Base-by-base conservation (phyloP, 2,113 vertebrate species). In the Arenaria interpres region DNA sequence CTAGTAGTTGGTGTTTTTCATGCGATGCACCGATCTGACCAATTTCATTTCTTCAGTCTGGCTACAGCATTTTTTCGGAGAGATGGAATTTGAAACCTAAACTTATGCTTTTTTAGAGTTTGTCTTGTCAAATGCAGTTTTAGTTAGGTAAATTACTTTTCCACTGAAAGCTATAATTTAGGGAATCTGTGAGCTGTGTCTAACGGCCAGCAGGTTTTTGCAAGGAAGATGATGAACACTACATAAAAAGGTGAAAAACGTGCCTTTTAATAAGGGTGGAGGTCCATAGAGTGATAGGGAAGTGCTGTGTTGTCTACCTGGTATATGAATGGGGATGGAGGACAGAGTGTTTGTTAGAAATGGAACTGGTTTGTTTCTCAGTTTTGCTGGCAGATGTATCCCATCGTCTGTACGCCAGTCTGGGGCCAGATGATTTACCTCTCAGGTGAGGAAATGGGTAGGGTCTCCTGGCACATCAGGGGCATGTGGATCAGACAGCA, bases 1-100 rank as follows among this genome's bases (percentile, higher is more conserved):
- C 30, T 46, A 16, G 5, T 17, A 33, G 45, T 1, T 62, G 21
- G 6, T 81, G 51, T 43, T 93, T 41, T 64, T 39, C 53, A 11
- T 37, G 72, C 2, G 0, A 45, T 73, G 72, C 67, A 68, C 69
- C 41, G 53, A 10, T 50, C 18, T 37, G 3, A 2, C 12, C 0
- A 1, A 14, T 83, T 63, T 50, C n/a, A 63, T 89, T 62, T 87
- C 85, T 93, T 88, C 74, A 74, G 67, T 89, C 60, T 45, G 32
- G 16, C 59, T 81, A 68, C 57, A 53, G 71, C 2, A 0, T 54
- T 69, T 84, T 81, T 93, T 81, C 62, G 27, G 68, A 73, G 41
- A 57, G 28, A 14, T 32, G 24, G 56, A 87, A 87, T 87, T 74
- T 57, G 50, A 80, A 86, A 84, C 92, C 89, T 67, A 62, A 69